Evolutionary conservation across 2,113 vertebrate species (phyloP).

Genomic region (Callospermophilus lateralis): DNA sequence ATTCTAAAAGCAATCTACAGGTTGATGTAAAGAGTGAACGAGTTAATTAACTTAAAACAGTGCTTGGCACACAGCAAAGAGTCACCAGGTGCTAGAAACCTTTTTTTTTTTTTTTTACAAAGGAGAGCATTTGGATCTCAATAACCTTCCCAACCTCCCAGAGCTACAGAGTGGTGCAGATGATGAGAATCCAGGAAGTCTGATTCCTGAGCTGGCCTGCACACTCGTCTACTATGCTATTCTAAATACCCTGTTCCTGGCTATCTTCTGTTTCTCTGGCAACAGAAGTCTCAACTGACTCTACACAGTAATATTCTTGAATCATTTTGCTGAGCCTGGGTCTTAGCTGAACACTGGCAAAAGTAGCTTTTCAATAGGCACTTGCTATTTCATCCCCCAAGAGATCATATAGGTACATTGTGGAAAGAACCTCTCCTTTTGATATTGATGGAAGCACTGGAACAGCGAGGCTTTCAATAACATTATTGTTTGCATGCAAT

Average conservation of each 20-base stretch:
- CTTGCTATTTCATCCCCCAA: constrained; percentile 57
- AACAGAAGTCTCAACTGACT: constrained; percentile 65
- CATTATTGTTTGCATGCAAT: not conserved
- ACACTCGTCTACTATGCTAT: not conserved
- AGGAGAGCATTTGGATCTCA: not conserved
- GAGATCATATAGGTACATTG: constrained; percentile 33
- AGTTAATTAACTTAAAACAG: not conserved
- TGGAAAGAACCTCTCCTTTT: constrained; percentile 50
- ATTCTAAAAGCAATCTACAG: not conserved
- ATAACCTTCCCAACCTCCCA: not conserved
- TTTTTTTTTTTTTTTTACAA: not conserved
- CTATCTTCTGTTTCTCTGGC: constrained; percentile 69
- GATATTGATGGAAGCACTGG: constrained; percentile 1
- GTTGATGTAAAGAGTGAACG: not conserved
- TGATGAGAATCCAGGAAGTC: not conserved
- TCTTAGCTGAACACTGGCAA: constrained; percentile 58
- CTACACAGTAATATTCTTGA: constrained; percentile 56
- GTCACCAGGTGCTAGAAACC: not conserved
- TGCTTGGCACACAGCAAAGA: no score
- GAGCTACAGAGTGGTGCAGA: not conserved
- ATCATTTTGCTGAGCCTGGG: constrained; percentile 52
- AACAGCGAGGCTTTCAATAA: constrained; percentile 40
- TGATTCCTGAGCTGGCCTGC: not conserved
- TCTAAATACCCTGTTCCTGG: constrained; percentile 20
- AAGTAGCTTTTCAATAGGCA: constrained; percentile 59